Evolutionary conservation across 2,888 invertebrate species (phyloP), one percentile per base, ranked within the genome.

Genomic region (Synergus laeviventris): DNA sequence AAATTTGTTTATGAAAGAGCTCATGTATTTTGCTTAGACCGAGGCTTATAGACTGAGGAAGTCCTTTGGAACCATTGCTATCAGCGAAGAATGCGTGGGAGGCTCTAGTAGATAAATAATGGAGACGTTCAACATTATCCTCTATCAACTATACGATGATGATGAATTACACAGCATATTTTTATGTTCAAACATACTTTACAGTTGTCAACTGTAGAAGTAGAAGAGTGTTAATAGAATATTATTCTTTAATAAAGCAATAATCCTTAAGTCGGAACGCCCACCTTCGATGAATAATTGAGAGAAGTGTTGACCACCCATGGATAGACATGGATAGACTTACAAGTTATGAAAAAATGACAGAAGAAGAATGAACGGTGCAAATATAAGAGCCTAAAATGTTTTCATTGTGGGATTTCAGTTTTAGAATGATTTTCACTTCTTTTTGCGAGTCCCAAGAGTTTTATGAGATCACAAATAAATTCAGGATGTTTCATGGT

Each of bases 191-290:
- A 56, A 21, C 56, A 56, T 56, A 21, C 12, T 21, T 21, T 56
- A 56, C 12, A 56, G 56, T 56, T 12, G 21, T 11, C 4, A 56
- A 18, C 21, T 21, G 21, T 56, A 56, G 11, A 4, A 12, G 9
- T n/a, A n/a, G n/a, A n/a, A n/a, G n/a, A 18, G n/a, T 54, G 2
- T 9, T 54, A n/a, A 21, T 21, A 9, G 56, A 18, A 11, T 56
- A 56, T 56, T 56, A 56, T 56, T 56, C 12, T 56, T 56, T 56
- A n/a, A 56, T 56, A 56, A 49, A 49, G 21, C 21, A 18, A 18
- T 56, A 18, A 56, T 56, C 54, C 21, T 56, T 3, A 12, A 56
- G 18, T 9, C 8, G n/a, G 18, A 0, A n/a, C 21, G 11, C 11
- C 18, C 56, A 12, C 56, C 18, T 56, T 8, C 21, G 56, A 56